phyloP scores from a whole-genome alignment of 2,888 invertebrate species.

The Clusia tigrina region DNA sequence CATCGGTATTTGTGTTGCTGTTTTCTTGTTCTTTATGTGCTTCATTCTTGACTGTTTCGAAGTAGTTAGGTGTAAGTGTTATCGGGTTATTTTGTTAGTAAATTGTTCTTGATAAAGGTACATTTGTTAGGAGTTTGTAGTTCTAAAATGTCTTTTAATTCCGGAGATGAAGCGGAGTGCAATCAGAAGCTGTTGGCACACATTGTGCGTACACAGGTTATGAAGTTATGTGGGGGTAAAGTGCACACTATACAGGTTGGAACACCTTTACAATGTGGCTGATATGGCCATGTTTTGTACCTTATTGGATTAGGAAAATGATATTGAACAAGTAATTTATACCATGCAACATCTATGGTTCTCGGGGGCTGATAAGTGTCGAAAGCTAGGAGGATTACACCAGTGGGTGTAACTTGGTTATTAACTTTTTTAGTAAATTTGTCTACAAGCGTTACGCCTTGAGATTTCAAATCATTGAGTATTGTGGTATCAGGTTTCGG shows the following conservation, averaged over 20 bases:
- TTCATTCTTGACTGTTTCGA: too few relatives aligned
- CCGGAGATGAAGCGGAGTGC: too few relatives aligned
- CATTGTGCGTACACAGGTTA: too few relatives aligned
- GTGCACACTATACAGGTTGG: neutral
- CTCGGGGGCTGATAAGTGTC: slow-evolving; percentile 9
- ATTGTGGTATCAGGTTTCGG: slow-evolving; percentile 12
- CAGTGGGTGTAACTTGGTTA: neutral
- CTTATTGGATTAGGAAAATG: slow-evolving; percentile 20
- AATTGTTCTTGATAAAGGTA: too few relatives aligned
- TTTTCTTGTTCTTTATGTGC: too few relatives aligned
- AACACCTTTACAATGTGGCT: slow-evolving; percentile 6
- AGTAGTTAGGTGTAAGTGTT: too few relatives aligned
- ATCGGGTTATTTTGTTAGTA: too few relatives aligned
- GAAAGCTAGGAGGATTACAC: slow-evolving; percentile 10
- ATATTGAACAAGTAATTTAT: neutral
- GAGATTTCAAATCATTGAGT: slow-evolving; percentile 3
- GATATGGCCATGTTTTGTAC: slow-evolving; percentile 15
- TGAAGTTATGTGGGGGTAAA: too few relatives aligned
- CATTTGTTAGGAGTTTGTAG: too few relatives aligned
- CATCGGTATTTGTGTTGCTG: too few relatives aligned
- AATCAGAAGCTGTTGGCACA: too few relatives aligned
- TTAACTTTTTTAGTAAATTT: slow-evolving; percentile 12
- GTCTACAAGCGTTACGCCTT: slow-evolving; percentile 3
- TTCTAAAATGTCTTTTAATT: too few relatives aligned
- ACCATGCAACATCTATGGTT: slow-evolving; percentile 17